A percentile compares a stretch with the other conserved stretches of the same genome.
phyloP scores from a whole-genome alignment of 2,113 vertebrate genomes.

The Pterocles burchelli region DNA sequence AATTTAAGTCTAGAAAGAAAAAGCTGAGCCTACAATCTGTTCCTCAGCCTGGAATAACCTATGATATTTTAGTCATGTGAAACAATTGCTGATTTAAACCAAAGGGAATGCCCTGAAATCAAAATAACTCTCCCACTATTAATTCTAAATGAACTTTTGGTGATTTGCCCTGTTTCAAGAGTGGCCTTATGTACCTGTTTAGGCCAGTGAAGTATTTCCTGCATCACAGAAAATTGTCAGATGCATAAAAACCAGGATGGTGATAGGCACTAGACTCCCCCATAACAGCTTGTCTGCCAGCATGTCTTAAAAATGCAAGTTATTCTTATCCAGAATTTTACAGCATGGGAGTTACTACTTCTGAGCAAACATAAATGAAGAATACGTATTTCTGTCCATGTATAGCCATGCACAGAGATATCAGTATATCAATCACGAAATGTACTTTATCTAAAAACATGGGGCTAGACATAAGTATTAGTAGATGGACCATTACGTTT shows the following conservation, averaged over 20 bases:
- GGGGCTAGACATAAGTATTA: background rate
- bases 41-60: background rate
- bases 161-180: background rate
- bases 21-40: background rate
- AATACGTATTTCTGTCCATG: background rate
- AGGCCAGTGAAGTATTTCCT: background rate
- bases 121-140: background rate
- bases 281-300: background rate
- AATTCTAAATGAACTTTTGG: background rate
- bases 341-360: background rate
- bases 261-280: background rate
- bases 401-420: background rate
- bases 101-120: background rate
- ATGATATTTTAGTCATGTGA: background rate
- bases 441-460: background rate
- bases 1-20: background rate
- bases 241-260: background rate
- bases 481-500: background rate
- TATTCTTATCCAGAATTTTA: slow-evolving; percentile 1
- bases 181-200: background rate
- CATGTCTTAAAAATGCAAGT: background rate
- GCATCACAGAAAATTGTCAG: background rate
- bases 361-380: background rate
- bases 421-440: background rate
- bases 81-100: background rate